Percentiles rank a stretch among this genome's conserved stretches.
Conservation (phyloP, 2,888 invertebrate genomes). For the Erebia ligea region DNA sequence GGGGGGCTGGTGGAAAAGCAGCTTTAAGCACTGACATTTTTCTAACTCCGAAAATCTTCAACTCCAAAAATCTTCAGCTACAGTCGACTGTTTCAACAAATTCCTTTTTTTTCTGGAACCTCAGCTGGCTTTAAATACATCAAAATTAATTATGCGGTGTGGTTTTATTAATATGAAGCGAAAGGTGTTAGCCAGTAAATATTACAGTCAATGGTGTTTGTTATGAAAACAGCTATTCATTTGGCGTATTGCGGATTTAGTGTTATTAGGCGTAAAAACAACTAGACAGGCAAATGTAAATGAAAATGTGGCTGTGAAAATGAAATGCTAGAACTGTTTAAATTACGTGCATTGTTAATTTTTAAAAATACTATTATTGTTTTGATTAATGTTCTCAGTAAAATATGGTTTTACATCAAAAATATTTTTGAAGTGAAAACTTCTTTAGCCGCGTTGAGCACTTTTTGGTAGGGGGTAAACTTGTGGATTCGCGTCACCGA, state of each 20-base stretch:
- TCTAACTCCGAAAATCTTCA: too few relatives aligned
- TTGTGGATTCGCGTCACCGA: too few relatives aligned
- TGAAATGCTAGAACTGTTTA: not conserved
- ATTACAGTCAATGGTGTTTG: not conserved
- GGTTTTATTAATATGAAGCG: not conserved
- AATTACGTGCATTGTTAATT: not conserved
- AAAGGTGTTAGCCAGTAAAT: not conserved
- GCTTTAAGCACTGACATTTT: too few relatives aligned
- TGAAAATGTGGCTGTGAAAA: not conserved
- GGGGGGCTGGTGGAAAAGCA: too few relatives aligned
- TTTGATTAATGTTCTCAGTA: not conserved
- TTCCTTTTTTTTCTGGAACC: too few relatives aligned
- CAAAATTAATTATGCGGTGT: constrained; percentile 1
- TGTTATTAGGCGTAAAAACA: constrained; percentile 11
- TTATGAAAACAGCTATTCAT: not conserved
- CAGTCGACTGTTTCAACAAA: too few relatives aligned
- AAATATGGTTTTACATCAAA: too few relatives aligned
- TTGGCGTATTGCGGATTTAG: constrained; percentile 5
- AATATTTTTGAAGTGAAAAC: too few relatives aligned
- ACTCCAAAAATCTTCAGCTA: too few relatives aligned
- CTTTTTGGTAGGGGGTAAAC: too few relatives aligned
- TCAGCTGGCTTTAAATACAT: too few relatives aligned
- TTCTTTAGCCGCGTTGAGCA: too few relatives aligned
- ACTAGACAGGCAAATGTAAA: not conserved
- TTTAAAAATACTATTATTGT: not conserved